phyloP scores from a whole-genome alignment of 1,140 invertebrate species.

The Neomicropteryx cornuta region DNA sequence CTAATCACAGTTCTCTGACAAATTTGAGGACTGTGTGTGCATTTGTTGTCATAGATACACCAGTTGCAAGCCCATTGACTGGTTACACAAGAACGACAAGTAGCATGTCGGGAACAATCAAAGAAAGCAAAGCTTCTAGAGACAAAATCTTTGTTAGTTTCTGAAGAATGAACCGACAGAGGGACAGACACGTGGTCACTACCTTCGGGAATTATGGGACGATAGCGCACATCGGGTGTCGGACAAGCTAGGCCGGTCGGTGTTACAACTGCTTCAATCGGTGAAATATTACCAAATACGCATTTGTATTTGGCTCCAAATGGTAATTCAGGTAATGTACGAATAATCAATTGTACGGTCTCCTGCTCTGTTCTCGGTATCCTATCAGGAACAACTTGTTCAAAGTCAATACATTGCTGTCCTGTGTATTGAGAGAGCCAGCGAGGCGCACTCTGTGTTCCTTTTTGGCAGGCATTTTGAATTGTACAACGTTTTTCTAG shows the following conservation, averaged over 20 bases:
- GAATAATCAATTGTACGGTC: slow-evolving; percentile 76
- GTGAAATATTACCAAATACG: slow-evolving; percentile 77
- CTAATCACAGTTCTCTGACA: slow-evolving; percentile 77
- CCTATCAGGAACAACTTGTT: slow-evolving; percentile 80
- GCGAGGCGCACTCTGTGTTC: slow-evolving; percentile 74
- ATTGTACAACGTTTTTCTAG: slow-evolving; percentile 88
- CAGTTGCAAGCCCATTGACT: slow-evolving; percentile 89
- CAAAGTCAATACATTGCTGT: slow-evolving; percentile 93
- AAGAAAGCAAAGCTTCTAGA: slow-evolving; percentile 88
- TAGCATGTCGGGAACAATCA: slow-evolving; percentile 81
- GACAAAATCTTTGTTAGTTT: slow-evolving; percentile 93
- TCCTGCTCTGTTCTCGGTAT: slow-evolving; percentile 78
- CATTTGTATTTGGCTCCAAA: slow-evolving; percentile 87
- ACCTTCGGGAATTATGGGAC: slow-evolving; percentile 68
- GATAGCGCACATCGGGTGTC: slow-evolving; percentile 64
- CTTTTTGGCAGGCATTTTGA: slow-evolving; percentile 78
- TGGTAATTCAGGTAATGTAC: slow-evolving; percentile 80
- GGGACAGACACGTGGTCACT: slow-evolving; percentile 85
- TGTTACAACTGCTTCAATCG: slow-evolving; percentile 76
- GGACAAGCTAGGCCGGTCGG: slow-evolving; percentile 71
- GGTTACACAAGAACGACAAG: slow-evolving; percentile 75
- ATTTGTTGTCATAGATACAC: slow-evolving; percentile 93
- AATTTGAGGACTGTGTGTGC: slow-evolving; percentile 73
- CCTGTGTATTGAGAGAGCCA: slow-evolving; percentile 88
- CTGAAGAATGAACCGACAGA: slow-evolving; percentile 83